Evolutionary conservation across 2,113 vertebrate genomes (phyloP).

Genomic region (Scartelaos histophorus): DNA sequence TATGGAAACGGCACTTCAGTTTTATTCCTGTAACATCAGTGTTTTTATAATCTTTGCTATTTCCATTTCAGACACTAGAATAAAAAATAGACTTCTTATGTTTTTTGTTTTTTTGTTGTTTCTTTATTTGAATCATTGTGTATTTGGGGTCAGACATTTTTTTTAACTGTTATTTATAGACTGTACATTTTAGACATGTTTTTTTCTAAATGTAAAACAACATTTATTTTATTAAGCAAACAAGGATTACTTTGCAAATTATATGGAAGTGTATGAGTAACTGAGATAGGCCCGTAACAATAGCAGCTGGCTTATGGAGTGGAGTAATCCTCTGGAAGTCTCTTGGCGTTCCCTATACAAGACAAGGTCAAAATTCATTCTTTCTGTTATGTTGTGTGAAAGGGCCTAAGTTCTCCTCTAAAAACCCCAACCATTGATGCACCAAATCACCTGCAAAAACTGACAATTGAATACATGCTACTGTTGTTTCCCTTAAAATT

Average conservation of each 20-base stretch:
- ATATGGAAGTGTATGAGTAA: background rate
- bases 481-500: background rate
- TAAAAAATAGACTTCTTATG: conserved; percentile 1
- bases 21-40: conserved; percentile 6
- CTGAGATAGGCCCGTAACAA: background rate
- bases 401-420: too few relatives aligned
- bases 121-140: background rate
- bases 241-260: background rate
- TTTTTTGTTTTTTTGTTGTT: background rate
- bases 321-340: background rate
- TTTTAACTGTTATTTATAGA: too few relatives aligned
- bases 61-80: conserved; percentile 4
- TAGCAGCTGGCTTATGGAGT: background rate
- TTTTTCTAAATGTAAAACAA: background rate
- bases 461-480: background rate
- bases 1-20: conserved; percentile 55
- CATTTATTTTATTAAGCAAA: background rate
- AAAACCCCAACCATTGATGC: too few relatives aligned
- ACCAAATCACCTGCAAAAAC: too few relatives aligned
- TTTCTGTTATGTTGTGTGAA: background rate
- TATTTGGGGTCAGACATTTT: too few relatives aligned
- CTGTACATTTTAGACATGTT: background rate
- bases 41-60: conserved; percentile 14
- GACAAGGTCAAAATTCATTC: background rate
- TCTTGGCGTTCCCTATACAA: background rate